Conservation (phyloP, 2,797 vertebrate genomes). For the Phylloscopus collybita region DNA sequence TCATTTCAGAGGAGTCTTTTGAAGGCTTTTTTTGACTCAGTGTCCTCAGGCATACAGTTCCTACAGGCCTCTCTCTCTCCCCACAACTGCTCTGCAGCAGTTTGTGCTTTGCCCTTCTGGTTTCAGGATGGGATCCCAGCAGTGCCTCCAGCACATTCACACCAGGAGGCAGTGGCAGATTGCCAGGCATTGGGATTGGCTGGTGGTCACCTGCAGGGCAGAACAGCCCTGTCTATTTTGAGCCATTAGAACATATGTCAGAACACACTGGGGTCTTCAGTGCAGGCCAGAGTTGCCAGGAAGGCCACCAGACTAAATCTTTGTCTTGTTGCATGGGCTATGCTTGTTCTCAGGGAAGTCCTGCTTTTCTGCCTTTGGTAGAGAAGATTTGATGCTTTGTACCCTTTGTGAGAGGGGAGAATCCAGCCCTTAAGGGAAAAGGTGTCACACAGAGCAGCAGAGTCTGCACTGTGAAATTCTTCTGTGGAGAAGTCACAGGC, state of each 20-base stretch:
- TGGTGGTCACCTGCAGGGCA: not conserved
- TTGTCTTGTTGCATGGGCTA: not conserved
- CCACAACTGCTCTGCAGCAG: not conserved
- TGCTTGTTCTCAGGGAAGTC: not conserved
- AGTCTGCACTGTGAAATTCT: not conserved
- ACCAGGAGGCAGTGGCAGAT: accelerated
- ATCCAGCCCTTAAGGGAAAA: not conserved
- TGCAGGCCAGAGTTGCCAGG: not conserved
- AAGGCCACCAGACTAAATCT: not conserved
- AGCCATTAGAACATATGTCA: not conserved
- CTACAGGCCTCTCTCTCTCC: not conserved
- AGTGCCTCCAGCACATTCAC: not conserved
- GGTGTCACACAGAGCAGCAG: not conserved
- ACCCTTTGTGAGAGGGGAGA: not conserved
- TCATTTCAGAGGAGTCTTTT: not conserved
- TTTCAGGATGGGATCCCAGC: not conserved
- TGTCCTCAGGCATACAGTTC: not conserved
- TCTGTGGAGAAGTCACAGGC: not conserved
- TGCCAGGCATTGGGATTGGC: not conserved
- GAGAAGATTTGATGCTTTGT: not conserved
- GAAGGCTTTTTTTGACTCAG: not conserved
- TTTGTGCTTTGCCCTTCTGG: not conserved
- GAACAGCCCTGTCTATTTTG: not conserved
- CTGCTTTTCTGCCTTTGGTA: not conserved
- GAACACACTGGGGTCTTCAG: accelerated